These are phyloP conservation scores for Haliclystus octoradiatus DNA, from an alignment of 30 jellyfish, hydroid and myxozoan species.

Conservation along the genomic window DNA sequence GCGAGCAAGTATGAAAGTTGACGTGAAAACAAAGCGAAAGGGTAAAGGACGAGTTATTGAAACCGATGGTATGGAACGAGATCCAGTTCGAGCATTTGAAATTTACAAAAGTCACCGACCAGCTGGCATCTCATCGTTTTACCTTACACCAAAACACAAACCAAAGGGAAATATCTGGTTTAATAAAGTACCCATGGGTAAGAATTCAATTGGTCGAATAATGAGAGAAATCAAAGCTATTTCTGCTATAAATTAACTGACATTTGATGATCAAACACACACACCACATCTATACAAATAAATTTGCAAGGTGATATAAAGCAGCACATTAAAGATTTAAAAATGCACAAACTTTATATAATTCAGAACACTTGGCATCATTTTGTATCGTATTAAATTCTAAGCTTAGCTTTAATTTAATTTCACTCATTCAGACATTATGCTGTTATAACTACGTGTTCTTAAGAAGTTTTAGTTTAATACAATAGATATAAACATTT, in stretches of 20 bases:
- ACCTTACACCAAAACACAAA: conserved; percentile 89
- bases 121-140: conserved; percentile 84
- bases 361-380: too few relatives aligned
- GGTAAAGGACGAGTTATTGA: conserved; percentile 76
- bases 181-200: conserved; percentile 98
- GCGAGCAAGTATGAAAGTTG: conserved; percentile 4
- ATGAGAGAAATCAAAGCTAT: conserved; percentile 97
- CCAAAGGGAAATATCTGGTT: conserved; percentile 92
- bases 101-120: conserved; percentile 92
- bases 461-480: too few relatives aligned
- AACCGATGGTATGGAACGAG: conserved; percentile 97
- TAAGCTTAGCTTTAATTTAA: too few relatives aligned
- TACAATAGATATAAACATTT: too few relatives aligned
- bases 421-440: too few relatives aligned
- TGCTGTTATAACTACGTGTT: too few relatives aligned
- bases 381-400: too few relatives aligned
- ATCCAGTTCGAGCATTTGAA: conserved; percentile 87
- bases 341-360: too few relatives aligned
- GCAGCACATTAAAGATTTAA: too few relatives aligned
- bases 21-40: conserved; percentile 53
- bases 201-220: conserved; percentile 92
- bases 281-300: too few relatives aligned
- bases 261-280: not conserved
- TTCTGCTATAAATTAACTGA: conserved; percentile 32
- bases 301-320: too few relatives aligned